These are phyloP conservation scores for Nematopogon swammerdamellus DNA, from an alignment of 2,888 invertebrate genomes.

Conservation along the genomic window DNA sequence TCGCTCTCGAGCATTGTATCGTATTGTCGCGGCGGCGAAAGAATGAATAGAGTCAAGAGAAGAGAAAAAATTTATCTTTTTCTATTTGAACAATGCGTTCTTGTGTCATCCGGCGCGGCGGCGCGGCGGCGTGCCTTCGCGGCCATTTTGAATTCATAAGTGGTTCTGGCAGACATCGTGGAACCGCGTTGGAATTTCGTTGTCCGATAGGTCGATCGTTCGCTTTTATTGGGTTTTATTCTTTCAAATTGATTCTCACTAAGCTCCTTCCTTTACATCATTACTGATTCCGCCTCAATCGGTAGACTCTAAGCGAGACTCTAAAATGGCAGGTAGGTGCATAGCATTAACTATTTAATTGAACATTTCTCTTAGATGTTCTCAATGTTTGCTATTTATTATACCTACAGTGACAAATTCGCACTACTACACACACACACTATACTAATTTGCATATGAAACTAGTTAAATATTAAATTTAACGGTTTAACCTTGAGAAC, in stretches of 20 bases:
- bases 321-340: too few relatives aligned
- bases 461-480: too few relatives aligned
- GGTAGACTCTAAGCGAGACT: too few relatives aligned
- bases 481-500: too few relatives aligned
- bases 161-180: background rate
- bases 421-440: too few relatives aligned
- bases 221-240: background rate
- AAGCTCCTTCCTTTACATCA: too few relatives aligned
- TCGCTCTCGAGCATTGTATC: background rate
- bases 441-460: too few relatives aligned
- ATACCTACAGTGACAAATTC: too few relatives aligned
- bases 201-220: background rate
- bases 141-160: constrained; percentile 31
- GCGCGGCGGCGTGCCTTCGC: background rate
- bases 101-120: constrained; percentile 33
- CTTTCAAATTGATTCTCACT: background rate
- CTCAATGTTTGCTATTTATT: too few relatives aligned
- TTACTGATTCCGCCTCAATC: too few relatives aligned
- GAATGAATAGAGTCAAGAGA: constrained; percentile 34
- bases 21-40: constrained; percentile 26
- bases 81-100: constrained; percentile 49
- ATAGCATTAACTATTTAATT: too few relatives aligned
- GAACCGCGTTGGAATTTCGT: background rate
- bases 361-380: too few relatives aligned
- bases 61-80: constrained; percentile 42